Evolutionary conservation across 2,888 invertebrate genomes (phyloP).

Genomic region (Dexiosoma caninum): DNA sequence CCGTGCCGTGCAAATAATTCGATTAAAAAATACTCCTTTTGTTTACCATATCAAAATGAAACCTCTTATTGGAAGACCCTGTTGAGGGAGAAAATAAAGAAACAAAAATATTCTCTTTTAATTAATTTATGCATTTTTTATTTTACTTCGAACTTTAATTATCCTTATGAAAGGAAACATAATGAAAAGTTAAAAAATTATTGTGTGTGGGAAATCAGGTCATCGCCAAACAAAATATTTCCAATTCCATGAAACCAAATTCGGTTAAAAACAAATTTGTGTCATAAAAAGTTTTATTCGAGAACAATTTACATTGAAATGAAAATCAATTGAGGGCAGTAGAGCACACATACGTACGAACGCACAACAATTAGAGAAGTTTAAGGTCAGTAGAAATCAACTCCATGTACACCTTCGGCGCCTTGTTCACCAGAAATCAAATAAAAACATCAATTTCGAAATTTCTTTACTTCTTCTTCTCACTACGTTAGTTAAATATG

Average conservation of each 20-base stretch:
- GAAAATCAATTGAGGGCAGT: slow-evolving; percentile 47
- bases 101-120: too few species aligned
- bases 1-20: too few species aligned
- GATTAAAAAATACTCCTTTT: too few species aligned
- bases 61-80: too few species aligned
- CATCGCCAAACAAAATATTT: background rate
- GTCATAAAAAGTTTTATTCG: background rate
- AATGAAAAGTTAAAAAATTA: background rate
- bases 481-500: too few species aligned
- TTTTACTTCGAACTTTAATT: background rate
- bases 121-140: too few species aligned
- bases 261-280: background rate
- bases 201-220: background rate
- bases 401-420: background rate
- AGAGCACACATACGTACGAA: background rate
- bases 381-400: slow-evolving; percentile 34
- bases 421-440: background rate
- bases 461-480: too few species aligned
- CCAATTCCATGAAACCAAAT: background rate
- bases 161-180: too few species aligned
- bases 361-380: slow-evolving; percentile 5
- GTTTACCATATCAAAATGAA: too few species aligned
- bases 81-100: too few species aligned
- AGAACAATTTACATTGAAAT: slow-evolving; percentile 23
- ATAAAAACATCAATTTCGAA: background rate